Evolutionary conservation across 2,113 vertebrate genomes (phyloP).

Genomic region (Colius striatus): DNA sequence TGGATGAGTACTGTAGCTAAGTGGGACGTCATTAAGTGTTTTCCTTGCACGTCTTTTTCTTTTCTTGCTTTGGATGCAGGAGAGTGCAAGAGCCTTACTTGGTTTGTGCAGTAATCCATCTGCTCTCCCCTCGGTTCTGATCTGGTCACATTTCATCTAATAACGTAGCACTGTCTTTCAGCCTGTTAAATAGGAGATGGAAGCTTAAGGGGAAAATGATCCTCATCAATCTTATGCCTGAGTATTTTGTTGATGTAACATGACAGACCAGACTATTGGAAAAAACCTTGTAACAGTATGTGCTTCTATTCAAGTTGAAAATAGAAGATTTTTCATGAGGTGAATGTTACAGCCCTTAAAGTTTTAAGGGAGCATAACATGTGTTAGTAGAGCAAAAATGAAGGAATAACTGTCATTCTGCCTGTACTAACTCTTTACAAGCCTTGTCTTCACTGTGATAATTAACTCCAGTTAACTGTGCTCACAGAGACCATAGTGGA

Average conservation of each 20-base stretch:
- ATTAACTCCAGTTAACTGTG: background rate
- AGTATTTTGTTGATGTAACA: background rate
- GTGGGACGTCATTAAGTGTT: background rate
- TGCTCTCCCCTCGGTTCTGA: background rate
- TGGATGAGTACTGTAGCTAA: background rate
- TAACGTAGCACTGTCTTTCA: background rate
- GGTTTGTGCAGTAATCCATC: background rate
- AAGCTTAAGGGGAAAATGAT: background rate
- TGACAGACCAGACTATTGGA: background rate
- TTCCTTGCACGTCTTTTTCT: background rate
- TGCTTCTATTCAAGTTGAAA: background rate
- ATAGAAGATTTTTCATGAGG: background rate
- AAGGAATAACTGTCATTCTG: background rate
- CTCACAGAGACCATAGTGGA: rapidly evolving
- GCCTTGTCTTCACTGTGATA: background rate
- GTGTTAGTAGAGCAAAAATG: background rate
- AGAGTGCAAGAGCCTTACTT: background rate
- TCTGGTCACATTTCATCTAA: background rate
- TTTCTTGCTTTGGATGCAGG: background rate
- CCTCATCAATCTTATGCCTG: background rate
- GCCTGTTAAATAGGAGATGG: background rate
- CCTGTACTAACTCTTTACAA: background rate
- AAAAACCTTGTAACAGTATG: background rate
- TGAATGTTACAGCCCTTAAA: background rate
- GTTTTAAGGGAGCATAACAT: background rate